A percentile compares a stretch with the other conserved stretches of the same genome.
Conservation (phyloP, 2,888 invertebrate species). For the Galerucella calmariensis region DNA sequence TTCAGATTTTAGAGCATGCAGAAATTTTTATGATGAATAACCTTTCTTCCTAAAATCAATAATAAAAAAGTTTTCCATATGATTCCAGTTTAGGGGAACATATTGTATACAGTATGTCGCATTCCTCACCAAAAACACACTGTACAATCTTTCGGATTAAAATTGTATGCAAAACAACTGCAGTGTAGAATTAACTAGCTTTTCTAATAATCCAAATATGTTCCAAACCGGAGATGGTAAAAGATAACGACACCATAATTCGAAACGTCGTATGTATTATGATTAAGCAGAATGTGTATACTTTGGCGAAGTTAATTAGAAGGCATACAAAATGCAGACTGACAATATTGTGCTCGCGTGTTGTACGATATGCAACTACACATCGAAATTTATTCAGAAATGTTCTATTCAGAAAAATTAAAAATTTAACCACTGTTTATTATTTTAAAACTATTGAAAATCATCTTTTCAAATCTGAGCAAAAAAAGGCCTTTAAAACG, state of each 20-base stretch:
- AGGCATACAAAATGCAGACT: conserved; percentile 21
- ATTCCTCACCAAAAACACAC: background rate
- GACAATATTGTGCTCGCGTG: conserved; percentile 26
- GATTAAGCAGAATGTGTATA: conserved; percentile 22
- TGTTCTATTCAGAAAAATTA: too few relatives aligned
- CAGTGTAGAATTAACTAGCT: too few relatives aligned
- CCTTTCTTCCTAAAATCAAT: too few relatives aligned
- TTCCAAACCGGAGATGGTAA: conserved; percentile 17
- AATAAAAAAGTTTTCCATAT: too few relatives aligned
- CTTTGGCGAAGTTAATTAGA: conserved; percentile 24
- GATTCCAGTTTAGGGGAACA: too few relatives aligned
- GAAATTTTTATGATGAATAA: too few relatives aligned
- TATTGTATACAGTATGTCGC: background rate
- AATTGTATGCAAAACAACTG: background rate
- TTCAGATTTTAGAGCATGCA: too few relatives aligned
- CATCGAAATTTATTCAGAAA: background rate
- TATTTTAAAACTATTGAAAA: too few relatives aligned
- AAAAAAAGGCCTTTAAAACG: too few relatives aligned
- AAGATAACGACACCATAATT: conserved; percentile 25
- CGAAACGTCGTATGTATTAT: conserved; percentile 26
- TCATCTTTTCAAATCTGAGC: too few relatives aligned
- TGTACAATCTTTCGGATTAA: background rate
- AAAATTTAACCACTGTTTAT: too few relatives aligned
- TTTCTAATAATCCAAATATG: conserved; percentile 15
- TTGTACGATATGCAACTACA: conserved; percentile 15